Evolutionary conservation across 2,113 vertebrate species (phyloP).

Genomic region (Kryptolebias marmoratus): DNA sequence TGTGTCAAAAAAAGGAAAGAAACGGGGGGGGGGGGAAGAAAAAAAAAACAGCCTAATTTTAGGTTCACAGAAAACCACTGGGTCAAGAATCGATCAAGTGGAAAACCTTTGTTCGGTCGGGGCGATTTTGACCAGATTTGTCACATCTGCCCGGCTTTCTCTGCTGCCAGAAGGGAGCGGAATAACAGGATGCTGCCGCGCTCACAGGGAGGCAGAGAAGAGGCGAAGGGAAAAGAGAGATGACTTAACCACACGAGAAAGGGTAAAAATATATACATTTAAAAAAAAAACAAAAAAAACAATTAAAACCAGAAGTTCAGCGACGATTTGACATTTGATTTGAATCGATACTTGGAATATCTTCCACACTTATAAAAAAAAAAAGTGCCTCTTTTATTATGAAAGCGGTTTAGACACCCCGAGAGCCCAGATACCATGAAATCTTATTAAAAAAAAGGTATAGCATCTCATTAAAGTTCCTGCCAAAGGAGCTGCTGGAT

Average conservation of each 20-base stretch:
- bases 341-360: conserved; percentile 55
- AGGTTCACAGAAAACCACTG: conserved; percentile 63
- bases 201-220: conserved; percentile 39
- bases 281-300: background rate
- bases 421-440: conserved; percentile 66
- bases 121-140: conserved; percentile 77
- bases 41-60: conserved; percentile 63
- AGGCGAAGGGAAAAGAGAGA: conserved; percentile 33
- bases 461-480: conserved; percentile 73
- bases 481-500: conserved; percentile 62
- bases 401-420: conserved; percentile 48
- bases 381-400: conserved; percentile 51
- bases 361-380: conserved; percentile 12
- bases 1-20: conserved; percentile 21
- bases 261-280: conserved; percentile 27
- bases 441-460: conserved; percentile 66
- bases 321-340: conserved; percentile 34
- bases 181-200: conserved; percentile 76
- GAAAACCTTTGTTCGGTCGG: conserved; percentile 79
- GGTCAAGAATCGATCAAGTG: conserved; percentile 79
- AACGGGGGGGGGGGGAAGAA: conserved; percentile 23
- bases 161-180: conserved; percentile 62
- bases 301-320: conserved; percentile 24
- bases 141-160: conserved; percentile 76
- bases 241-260: conserved; percentile 41